Evolutionary conservation across 2,888 invertebrate species (phyloP), one percentile per base, ranked within the genome.

Genomic region (Watsonalla binaria): DNA sequence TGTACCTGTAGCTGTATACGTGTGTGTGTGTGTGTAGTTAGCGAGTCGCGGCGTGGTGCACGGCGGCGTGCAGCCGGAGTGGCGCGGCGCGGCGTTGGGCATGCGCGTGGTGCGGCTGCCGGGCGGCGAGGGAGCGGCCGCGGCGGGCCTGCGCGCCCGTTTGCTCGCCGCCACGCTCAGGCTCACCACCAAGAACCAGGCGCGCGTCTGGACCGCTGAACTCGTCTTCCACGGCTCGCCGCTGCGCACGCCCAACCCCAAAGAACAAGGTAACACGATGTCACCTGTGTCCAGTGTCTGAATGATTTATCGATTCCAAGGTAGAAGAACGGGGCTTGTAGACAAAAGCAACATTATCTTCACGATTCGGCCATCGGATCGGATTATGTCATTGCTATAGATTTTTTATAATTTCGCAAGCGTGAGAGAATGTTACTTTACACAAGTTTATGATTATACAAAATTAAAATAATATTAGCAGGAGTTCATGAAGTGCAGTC

Each of bases 51-150:
- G 95, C 59, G 96, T 98, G 62, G 94, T 96, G 42, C 98, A 98
- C 86, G 97, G 97, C 82, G 98, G 98, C 0, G 92, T 98, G 52
- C 97, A 97, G 81, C 96, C 98, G 0, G 98, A 98, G 85, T 96
- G 97, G 55, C 96, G 97, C 78, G 98, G 98, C 0, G 95, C 96
- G 0, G 96, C 96, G 33, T 90, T 97, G 55, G 95, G 95, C 48
- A 90, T 97, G 72, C 95, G 96, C 77, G 90, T 97, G 51, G 93
- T 97, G 54, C 92, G 95, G 53, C 88, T 97, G 63, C 97, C 97
- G 5, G 92, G 92, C 46, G 94, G 95, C 0, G 88, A 90, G 0
- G 92, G 91, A 11, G 73, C 88, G 57, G 94, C 95, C 5, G 94
- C 95, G 92, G 91, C 92, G 51, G 94, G 95, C 11, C 89, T 98